Conservation (phyloP, 1,140 invertebrate species). For the Cardiocondyla obscurior region DNA sequence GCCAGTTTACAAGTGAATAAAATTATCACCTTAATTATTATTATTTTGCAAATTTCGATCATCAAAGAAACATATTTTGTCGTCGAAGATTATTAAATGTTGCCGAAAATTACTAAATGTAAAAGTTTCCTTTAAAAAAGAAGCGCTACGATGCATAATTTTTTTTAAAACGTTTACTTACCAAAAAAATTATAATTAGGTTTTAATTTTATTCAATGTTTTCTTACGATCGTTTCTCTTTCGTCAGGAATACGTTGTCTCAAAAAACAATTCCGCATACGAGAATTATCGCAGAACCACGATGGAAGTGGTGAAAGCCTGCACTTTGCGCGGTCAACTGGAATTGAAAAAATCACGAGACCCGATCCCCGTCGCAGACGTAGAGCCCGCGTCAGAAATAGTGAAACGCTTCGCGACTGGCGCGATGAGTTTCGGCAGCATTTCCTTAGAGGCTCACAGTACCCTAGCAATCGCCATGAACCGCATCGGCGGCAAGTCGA, state of each 20-base stretch:
- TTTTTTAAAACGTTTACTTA: too few species aligned
- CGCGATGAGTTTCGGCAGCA: slow-evolving; percentile 97
- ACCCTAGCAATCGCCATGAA: slow-evolving; percentile 99
- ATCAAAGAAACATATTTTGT: too few species aligned
- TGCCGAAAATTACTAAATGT: too few species aligned
- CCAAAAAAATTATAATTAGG: too few species aligned
- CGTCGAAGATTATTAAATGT: too few species aligned
- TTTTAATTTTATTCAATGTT: too few species aligned
- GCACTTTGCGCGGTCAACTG: slow-evolving; percentile 96
- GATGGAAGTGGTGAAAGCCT: slow-evolving; percentile 93
- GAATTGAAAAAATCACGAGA: slow-evolving; percentile 91
- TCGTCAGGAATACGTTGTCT: slow-evolving; percentile 90
- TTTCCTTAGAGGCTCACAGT: slow-evolving; percentile 96
- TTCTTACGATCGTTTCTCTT: slow-evolving; percentile 24
- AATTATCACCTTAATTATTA: too few species aligned
- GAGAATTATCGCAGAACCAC: slow-evolving; percentile 94
- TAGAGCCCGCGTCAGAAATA: slow-evolving; percentile 96
- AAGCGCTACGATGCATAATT: too few species aligned
- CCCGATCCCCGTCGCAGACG: slow-evolving; percentile 92
- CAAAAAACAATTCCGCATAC: slow-evolving; percentile 93
- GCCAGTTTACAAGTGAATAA: slow-evolving; percentile 95
- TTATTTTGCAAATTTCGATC: too few species aligned
- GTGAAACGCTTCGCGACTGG: slow-evolving; percentile 94
- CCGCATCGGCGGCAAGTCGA: slow-evolving; percentile 96
- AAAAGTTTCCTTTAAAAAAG: too few species aligned